Conservation (phyloP, 1,140 invertebrate genomes). For the Listronotus oregonensis region DNA sequence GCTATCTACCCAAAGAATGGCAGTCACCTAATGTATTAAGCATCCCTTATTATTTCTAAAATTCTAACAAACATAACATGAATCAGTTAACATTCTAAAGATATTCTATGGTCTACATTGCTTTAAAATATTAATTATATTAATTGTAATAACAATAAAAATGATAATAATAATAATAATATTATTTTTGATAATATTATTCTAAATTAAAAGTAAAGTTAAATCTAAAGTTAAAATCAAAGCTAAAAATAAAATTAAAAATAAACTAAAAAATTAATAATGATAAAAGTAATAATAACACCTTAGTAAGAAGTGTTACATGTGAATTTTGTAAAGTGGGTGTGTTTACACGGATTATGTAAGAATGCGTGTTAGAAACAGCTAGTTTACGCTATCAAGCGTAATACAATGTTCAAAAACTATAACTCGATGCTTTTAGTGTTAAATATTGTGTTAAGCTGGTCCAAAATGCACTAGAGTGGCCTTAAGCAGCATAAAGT, state of each 20-base stretch:
- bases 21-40: slow-evolving; percentile 36
- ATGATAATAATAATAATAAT: too few species aligned
- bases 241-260: too few species aligned
- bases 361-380: slow-evolving; percentile 10
- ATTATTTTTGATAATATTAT: too few species aligned
- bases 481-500: slow-evolving; percentile 36
- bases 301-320: slow-evolving; percentile 22
- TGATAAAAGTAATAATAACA: too few species aligned
- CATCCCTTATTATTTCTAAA: slow-evolving; percentile 25
- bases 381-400: slow-evolving; percentile 2
- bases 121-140: slow-evolving; percentile 27
- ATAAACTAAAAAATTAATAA: too few species aligned
- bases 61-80: slow-evolving; percentile 37
- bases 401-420: not conserved
- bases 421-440: slow-evolving; percentile 31
- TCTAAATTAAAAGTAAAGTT: too few species aligned
- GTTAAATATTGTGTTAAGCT: slow-evolving; percentile 34
- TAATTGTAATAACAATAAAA: not conserved
- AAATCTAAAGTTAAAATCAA: too few species aligned
- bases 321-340: slow-evolving; percentile 20
- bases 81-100: slow-evolving; percentile 34
- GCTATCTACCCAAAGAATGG: slow-evolving; percentile 41
- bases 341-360: slow-evolving; percentile 18
- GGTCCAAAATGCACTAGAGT: slow-evolving; percentile 33
- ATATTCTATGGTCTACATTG: slow-evolving; percentile 35